These are phyloP conservation scores for Pitta sordida DNA, from an alignment of 2,113 vertebrate species.

Conservation along the genomic window DNA sequence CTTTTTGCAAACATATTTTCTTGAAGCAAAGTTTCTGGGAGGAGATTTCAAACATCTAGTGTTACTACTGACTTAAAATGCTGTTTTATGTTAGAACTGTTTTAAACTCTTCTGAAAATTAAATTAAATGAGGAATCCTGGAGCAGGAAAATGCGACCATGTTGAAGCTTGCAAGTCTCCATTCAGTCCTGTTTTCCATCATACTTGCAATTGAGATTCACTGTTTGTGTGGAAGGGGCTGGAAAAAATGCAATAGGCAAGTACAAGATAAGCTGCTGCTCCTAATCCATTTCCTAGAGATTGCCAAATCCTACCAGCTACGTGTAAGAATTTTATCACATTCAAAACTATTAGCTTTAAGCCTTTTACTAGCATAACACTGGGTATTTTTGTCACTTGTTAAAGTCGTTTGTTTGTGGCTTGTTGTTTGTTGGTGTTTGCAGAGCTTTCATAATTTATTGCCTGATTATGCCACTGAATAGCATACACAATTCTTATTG, in stretches of 20 bases:
- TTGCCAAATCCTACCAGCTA: background rate
- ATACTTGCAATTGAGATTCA: background rate
- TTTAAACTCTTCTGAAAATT: background rate
- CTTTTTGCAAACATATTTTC: background rate
- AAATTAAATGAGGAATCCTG: background rate
- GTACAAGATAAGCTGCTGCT: background rate
- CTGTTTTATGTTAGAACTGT: background rate
- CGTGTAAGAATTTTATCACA: background rate
- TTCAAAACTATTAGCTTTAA: background rate
- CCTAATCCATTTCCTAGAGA: background rate
- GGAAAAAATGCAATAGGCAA: background rate
- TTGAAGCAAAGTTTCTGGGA: background rate
- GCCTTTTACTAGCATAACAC: background rate
- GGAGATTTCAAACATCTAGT: background rate
- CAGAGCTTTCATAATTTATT: constrained; percentile 43
- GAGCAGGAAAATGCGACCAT: background rate
- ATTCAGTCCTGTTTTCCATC: background rate
- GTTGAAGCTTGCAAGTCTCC: background rate
- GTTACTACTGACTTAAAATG: background rate
- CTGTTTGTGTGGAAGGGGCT: background rate
- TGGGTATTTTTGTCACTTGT: constrained; percentile 28
- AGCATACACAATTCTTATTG: constrained; percentile 14
- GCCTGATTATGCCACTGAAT: constrained; percentile 49
- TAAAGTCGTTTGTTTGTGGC: background rate
- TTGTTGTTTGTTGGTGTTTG: constrained; percentile 40